phyloP scores from a whole-genome alignment of 2,113 vertebrate species.

The Aythya baeri region DNA sequence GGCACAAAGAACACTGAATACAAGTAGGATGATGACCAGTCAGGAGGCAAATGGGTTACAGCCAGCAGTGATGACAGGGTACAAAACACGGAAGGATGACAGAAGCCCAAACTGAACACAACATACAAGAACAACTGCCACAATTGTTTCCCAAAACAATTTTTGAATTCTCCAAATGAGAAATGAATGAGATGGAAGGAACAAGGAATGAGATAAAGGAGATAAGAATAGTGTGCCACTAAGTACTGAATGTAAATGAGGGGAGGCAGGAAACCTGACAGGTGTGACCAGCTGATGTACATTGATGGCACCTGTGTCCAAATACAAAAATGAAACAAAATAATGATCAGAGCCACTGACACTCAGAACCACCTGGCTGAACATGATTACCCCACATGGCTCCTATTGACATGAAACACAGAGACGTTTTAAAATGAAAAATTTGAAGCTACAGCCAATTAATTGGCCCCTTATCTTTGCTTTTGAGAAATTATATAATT shows the following conservation, averaged over 20 bases:
- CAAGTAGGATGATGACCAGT: fast-evolving
- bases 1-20: not conserved
- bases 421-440: not conserved
- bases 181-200: not conserved
- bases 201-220: not conserved
- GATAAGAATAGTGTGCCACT: fast-evolving
- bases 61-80: not conserved
- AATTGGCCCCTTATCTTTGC: not conserved
- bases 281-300: fast-evolving
- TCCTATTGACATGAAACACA: fast-evolving
- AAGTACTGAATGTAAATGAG: not conserved
- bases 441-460: not conserved
- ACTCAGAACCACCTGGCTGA: fast-evolving
- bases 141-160: too few relatives aligned
- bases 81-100: not conserved
- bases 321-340: not conserved
- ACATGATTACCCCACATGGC: fast-evolving
- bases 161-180: not conserved
- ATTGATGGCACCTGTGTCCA: not conserved
- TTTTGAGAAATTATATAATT: not conserved
- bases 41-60: not conserved
- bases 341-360: not conserved
- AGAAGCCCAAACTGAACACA: not conserved
- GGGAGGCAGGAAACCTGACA: not conserved
- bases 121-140: fast-evolving